These are phyloP conservation scores for Molossus alvarezi DNA, from an alignment of 2,797 vertebrate species.

Conservation along the genomic window DNA sequence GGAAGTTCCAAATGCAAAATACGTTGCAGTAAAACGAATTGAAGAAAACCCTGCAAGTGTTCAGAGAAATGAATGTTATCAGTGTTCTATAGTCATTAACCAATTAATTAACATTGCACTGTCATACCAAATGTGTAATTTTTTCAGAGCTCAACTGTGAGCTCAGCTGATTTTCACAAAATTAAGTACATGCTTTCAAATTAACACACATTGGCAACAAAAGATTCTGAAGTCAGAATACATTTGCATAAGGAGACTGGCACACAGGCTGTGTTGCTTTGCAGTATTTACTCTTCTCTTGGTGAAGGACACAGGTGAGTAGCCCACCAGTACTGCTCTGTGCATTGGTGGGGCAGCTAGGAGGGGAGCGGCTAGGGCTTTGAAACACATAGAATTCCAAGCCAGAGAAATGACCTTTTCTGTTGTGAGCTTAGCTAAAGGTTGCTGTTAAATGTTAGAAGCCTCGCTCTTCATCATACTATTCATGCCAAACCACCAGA, in stretches of 20 bases:
- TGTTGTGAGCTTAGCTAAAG: background rate
- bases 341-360: background rate
- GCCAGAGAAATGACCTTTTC: background rate
- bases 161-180: conserved; percentile 51
- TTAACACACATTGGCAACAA: conserved; percentile 15
- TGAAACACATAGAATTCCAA: background rate
- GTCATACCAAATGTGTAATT: conserved; percentile 36
- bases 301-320: background rate
- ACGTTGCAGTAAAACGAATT: background rate
- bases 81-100: conserved; percentile 58
- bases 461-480: background rate
- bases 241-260: background rate
- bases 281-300: background rate
- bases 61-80: conserved; percentile 45
- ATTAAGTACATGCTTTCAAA: conserved; percentile 63
- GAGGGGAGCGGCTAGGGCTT: background rate
- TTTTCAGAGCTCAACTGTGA: conserved; percentile 33
- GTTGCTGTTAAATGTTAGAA: background rate
- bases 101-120: conserved; percentile 38
- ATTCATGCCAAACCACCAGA: background rate
- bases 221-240: conserved; percentile 55
- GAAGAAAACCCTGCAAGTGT: conserved; percentile 50
- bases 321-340: background rate
- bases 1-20: conserved; percentile 28
- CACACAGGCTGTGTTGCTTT: background rate